Evolutionary conservation across 2,888 invertebrate genomes (phyloP).

Genomic region (Digitonthophagus gazella): DNA sequence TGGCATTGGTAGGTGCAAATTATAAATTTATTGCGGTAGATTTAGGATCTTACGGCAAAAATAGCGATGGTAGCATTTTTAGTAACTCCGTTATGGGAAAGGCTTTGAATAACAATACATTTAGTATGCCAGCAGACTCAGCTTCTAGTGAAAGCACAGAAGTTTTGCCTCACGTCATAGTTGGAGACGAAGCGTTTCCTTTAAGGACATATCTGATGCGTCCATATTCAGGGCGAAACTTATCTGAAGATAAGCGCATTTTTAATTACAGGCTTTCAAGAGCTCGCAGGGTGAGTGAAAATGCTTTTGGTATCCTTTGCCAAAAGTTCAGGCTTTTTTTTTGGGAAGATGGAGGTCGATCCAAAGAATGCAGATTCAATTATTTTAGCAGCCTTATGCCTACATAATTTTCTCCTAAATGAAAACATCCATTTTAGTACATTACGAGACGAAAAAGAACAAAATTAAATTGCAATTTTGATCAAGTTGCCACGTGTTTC

Average conservation of each 20-base stretch:
- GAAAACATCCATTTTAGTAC: too few relatives aligned
- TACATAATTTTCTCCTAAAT: constrained; percentile 11
- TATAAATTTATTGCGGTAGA: too few relatives aligned
- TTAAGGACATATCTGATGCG: constrained; percentile 15
- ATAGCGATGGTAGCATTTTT: constrained; percentile 15
- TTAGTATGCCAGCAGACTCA: constrained; percentile 4
- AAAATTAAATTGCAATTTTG: too few relatives aligned
- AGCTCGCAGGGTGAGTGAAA: constrained; percentile 14
- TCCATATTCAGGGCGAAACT: constrained; percentile 9
- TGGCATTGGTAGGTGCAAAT: too few relatives aligned
- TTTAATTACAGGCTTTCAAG: constrained; percentile 18
- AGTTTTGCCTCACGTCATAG: too few relatives aligned
- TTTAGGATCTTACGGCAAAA: too few relatives aligned
- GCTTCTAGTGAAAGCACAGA: constrained; percentile 12
- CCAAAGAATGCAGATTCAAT: constrained; percentile 18
- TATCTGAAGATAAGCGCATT: constrained; percentile 10
- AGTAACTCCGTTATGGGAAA: constrained; percentile 14
- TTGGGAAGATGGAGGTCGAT: constrained; percentile 7
- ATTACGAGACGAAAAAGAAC: too few relatives aligned
- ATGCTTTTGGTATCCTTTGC: constrained; percentile 19
- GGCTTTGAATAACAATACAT: background rate
- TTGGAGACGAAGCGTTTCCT: constrained; percentile 19
- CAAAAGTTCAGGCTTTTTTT: constrained; percentile 18
- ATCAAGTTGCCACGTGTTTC: too few relatives aligned
- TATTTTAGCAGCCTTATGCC: constrained; percentile 7